Evolutionary conservation across 2,797 vertebrate species (phyloP).

Genomic region (Nannoperca australis): DNA sequence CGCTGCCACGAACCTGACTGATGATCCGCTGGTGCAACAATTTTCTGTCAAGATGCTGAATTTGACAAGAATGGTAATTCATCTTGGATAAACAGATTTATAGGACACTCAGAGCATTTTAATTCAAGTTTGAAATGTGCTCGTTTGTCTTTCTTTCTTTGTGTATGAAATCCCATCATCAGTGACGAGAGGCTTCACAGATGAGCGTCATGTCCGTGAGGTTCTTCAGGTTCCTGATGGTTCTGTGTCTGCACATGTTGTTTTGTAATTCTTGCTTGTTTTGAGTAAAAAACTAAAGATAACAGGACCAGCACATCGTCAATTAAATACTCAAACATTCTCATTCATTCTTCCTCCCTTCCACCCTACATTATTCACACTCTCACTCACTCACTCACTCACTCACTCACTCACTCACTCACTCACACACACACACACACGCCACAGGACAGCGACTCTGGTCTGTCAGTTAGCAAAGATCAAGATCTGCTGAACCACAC

Average conservation of each 20-base stretch:
- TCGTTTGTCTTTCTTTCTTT: background rate
- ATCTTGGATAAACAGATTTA: background rate
- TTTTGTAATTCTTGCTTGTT: background rate
- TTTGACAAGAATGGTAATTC: background rate
- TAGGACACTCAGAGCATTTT: background rate
- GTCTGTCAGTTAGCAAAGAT: no score
- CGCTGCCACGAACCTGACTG: background rate
- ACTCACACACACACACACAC: no score
- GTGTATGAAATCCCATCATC: background rate
- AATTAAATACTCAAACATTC: background rate
- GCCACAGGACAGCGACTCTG: no score
- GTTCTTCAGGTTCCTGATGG: background rate
- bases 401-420: no score
- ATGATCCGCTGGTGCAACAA: background rate
- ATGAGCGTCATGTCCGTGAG: background rate
- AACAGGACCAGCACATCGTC: background rate
- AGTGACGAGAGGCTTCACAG: background rate
- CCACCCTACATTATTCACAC: background rate
- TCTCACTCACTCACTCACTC: background rate
- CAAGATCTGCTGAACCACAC: no score
- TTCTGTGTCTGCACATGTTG: background rate
- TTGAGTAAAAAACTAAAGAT: background rate
- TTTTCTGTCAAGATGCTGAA: background rate
- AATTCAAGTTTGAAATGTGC: no score
- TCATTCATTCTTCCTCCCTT: background rate